Percentiles rank a stretch among this genome's conserved stretches.
phyloP scores from a whole-genome alignment of 2,797 vertebrate genomes.

The Arrhamphus sclerolepis region DNA sequence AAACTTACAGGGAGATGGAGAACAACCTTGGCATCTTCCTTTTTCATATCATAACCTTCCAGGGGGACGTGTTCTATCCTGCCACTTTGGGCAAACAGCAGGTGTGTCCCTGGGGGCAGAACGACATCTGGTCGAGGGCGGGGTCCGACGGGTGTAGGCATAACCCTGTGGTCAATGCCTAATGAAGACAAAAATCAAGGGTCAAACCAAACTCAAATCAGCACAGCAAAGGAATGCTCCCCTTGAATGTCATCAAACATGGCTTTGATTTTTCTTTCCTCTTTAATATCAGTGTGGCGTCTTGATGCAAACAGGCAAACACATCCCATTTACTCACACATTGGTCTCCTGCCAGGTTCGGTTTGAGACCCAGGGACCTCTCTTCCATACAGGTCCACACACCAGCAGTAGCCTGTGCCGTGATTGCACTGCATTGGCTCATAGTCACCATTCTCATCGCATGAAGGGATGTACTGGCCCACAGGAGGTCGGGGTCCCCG shows the following conservation, averaged over 20 bases:
- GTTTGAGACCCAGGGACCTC: conserved; percentile 88
- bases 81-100: conserved; percentile 90
- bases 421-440: conserved; percentile 87
- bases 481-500: conserved; percentile 72
- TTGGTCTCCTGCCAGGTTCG: conserved; percentile 79
- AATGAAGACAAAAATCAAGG: conserved; percentile 5
- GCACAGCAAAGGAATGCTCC: neutral
- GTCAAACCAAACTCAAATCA: neutral
- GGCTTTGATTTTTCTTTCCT: no score
- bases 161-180: conserved; percentile 81
- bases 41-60: conserved; percentile 86
- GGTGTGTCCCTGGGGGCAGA: conserved; percentile 86
- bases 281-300: neutral
- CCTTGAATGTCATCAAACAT: neutral
- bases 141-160: conserved; percentile 78
- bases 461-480: conserved; percentile 85
- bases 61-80: conserved; percentile 89
- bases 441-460: conserved; percentile 87
- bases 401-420: conserved; percentile 90
- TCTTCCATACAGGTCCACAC: conserved; percentile 86
- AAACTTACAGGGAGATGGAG: conserved; percentile 88
- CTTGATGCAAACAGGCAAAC: neutral
- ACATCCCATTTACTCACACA: conserved; percentile 84
- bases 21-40: conserved; percentile 82
- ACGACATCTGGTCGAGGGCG: conserved; percentile 83